Conservation (phyloP, 2,888 invertebrate species). For the Beris chalybata region DNA sequence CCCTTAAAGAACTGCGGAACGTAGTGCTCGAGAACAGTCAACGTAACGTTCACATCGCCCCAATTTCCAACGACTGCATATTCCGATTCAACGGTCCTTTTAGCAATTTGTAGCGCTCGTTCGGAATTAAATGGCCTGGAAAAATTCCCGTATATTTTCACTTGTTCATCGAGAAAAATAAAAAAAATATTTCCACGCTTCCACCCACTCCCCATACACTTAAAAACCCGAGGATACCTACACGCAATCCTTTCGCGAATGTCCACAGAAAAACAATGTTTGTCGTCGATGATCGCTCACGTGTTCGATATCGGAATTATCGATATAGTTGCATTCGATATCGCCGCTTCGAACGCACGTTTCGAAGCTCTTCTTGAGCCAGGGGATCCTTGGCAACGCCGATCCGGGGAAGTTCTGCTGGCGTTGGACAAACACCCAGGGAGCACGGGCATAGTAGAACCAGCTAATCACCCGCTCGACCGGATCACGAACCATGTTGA, state of each 20-base stretch:
- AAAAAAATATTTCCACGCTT: too few species aligned
- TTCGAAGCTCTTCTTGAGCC: constrained; percentile 88
- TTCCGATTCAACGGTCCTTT: constrained; percentile 78
- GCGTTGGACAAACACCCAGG: constrained; percentile 88
- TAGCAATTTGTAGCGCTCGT: constrained; percentile 79
- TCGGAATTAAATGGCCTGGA: constrained; percentile 81
- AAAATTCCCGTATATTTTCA: constrained; percentile 14
- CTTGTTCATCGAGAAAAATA: background rate
- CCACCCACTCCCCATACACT: too few species aligned
- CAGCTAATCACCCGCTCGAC: constrained; percentile 88
- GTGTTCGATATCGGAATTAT: constrained; percentile 59
- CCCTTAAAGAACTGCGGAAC: constrained; percentile 77
- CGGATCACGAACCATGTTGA: constrained; percentile 87
- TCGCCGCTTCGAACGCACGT: constrained; percentile 80
- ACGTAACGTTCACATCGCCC: constrained; percentile 78
- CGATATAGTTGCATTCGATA: constrained; percentile 72
- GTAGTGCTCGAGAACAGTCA: constrained; percentile 77
- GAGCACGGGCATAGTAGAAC: constrained; percentile 88
- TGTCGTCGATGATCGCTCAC: constrained; percentile 80
- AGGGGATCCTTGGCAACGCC: constrained; percentile 79
- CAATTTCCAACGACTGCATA: constrained; percentile 84
- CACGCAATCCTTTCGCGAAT: constrained; percentile 75
- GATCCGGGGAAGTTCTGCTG: constrained; percentile 81
- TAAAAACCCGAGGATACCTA: constrained; percentile 57
- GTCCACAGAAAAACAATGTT: constrained; percentile 86